These are phyloP conservation scores for Callithrix jacchus DNA, from an alignment of 2,113 vertebrate genomes.

Conservation along the genomic window DNA sequence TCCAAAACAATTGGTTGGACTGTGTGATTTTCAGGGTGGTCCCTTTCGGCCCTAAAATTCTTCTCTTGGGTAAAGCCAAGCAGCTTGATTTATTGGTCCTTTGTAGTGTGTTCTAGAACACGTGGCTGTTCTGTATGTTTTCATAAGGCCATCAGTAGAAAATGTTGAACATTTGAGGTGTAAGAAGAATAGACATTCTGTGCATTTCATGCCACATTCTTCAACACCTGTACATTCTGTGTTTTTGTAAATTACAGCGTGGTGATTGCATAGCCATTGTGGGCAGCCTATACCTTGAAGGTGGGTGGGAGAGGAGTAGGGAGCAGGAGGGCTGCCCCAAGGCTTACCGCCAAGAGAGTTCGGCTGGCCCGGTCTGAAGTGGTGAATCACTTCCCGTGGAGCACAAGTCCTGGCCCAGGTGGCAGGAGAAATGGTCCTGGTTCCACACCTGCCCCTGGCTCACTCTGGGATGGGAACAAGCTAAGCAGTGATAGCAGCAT, in stretches of 20 bases:
- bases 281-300: background rate
- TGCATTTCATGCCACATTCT: background rate
- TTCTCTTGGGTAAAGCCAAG: background rate
- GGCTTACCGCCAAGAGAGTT: background rate
- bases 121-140: background rate
- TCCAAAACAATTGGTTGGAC: background rate
- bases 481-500: background rate
- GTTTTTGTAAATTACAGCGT: background rate
- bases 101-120: background rate
- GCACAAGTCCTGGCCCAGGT: background rate
- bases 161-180: background rate
- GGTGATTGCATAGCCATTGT: accelerated
- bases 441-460: background rate
- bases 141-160: background rate
- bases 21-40: conserved; percentile 2
- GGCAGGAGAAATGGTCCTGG: background rate
- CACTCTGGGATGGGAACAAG: background rate
- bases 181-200: background rate
- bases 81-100: background rate
- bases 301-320: background rate
- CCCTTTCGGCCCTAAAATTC: background rate
- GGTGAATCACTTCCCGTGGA: background rate
- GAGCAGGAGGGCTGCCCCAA: no score
- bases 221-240: background rate
- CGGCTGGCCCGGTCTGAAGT: background rate